Evolutionary conservation across 2,113 vertebrate genomes (phyloP).

Genomic region (Hippotragus niger): DNA sequence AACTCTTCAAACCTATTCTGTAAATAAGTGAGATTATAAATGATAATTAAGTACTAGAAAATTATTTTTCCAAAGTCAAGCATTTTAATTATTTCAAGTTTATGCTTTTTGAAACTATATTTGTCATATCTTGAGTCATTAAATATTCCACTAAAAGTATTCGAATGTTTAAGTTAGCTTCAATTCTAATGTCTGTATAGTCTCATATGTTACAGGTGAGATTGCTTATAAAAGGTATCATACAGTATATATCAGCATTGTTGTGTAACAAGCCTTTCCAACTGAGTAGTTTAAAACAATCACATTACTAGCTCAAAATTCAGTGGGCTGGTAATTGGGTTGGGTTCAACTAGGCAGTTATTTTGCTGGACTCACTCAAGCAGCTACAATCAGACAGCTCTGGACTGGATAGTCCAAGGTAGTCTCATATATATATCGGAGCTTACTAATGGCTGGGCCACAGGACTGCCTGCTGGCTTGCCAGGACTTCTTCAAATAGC

Average conservation of each 20-base stretch:
- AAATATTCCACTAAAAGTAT: slow-evolving; percentile 4
- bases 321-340: neutral
- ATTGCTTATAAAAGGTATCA: neutral
- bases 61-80: neutral
- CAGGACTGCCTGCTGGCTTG: neutral
- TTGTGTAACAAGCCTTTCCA: neutral
- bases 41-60: neutral
- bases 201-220: neutral
- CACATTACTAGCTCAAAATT: neutral
- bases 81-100: neutral
- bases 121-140: neutral
- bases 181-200: neutral
- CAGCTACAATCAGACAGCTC: neutral
- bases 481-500: neutral
- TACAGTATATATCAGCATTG: neutral
- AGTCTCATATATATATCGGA: neutral
- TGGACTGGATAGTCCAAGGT: neutral
- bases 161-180: neutral
- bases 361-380: neutral
- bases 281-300: neutral
- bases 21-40: neutral
- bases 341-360: neutral
- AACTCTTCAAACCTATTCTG: neutral
- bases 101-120: neutral
- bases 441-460: neutral